Conservation (phyloP, 2,113 vertebrate genomes). For the Vulpes lagopus region DNA sequence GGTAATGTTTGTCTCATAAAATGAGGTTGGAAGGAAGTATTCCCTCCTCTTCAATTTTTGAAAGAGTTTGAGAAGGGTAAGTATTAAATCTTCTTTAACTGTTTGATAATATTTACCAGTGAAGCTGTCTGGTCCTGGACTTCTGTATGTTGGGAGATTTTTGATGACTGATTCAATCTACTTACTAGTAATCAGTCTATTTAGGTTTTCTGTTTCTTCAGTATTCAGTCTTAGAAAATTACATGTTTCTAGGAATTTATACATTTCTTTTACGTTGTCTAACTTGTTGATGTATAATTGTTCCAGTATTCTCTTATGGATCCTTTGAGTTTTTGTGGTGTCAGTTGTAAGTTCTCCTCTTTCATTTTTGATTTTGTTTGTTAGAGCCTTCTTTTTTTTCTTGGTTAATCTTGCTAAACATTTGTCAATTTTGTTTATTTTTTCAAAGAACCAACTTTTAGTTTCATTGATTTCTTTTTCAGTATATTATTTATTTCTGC, state of each 20-base stretch:
- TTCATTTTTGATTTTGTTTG: not conserved
- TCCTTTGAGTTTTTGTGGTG: not conserved
- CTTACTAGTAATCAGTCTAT: not conserved
- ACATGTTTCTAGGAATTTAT: not conserved
- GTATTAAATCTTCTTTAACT: not conserved
- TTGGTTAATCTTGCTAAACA: not conserved
- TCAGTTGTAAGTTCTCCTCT: not conserved
- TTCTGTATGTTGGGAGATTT: not conserved
- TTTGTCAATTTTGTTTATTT: not conserved
- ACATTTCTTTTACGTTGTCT: not conserved
- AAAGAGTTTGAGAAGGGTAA: not conserved
- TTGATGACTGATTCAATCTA: not conserved
- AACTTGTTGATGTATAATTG: not conserved
- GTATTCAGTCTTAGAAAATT: not conserved
- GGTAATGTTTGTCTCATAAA: not conserved
- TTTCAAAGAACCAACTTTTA: not conserved
- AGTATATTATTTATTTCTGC: not conserved
- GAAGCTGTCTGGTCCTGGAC: not conserved
- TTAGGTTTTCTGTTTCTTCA: not conserved
- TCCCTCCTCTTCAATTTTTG: not conserved
- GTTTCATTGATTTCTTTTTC: not conserved
- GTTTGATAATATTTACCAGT: not conserved
- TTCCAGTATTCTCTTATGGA: not conserved
- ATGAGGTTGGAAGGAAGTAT: not conserved
- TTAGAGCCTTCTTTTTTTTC: not conserved